phyloP scores from a whole-genome alignment of 1,140 invertebrate genomes.

The Ylistrum balloti region DNA sequence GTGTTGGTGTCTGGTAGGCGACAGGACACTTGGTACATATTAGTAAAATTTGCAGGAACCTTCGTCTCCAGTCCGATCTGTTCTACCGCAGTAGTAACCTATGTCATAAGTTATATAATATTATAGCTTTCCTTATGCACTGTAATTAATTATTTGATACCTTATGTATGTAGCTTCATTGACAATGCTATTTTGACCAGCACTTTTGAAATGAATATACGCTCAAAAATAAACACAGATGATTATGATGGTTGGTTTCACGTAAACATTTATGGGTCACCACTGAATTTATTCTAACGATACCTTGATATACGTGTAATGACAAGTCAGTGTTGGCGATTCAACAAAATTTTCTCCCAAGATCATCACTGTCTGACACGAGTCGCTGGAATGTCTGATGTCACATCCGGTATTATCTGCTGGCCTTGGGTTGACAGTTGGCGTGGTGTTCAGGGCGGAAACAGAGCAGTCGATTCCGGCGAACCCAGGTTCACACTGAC shows the following conservation, averaged over 20 bases:
- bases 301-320: slow-evolving; percentile 56
- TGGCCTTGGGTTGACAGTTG: slow-evolving; percentile 13
- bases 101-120: background rate
- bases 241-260: too few species aligned
- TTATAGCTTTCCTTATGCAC: background rate
- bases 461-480: slow-evolving; percentile 52
- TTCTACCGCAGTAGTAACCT: slow-evolving; percentile 39
- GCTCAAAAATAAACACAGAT: too few species aligned
- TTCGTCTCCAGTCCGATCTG: slow-evolving; percentile 8
- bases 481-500: slow-evolving; percentile 56
- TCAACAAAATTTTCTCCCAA: slow-evolving; percentile 60
- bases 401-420: slow-evolving; percentile 56
- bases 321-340: slow-evolving; percentile 52
- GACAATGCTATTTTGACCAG: too few species aligned
- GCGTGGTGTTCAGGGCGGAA: slow-evolving; percentile 42
- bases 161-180: too few species aligned
- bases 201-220: too few species aligned
- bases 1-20: slow-evolving; percentile 53
- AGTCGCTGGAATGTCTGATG: slow-evolving; percentile 44
- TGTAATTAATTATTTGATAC: too few species aligned
- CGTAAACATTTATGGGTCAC: too few species aligned
- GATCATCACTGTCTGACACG: slow-evolving; percentile 49
- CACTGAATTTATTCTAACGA: background rate
- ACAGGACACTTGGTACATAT: slow-evolving; percentile 57
- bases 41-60: slow-evolving; percentile 46